Evolutionary conservation across 2,888 invertebrate genomes (phyloP).

Genomic region (Leucophenga maculata): DNA sequence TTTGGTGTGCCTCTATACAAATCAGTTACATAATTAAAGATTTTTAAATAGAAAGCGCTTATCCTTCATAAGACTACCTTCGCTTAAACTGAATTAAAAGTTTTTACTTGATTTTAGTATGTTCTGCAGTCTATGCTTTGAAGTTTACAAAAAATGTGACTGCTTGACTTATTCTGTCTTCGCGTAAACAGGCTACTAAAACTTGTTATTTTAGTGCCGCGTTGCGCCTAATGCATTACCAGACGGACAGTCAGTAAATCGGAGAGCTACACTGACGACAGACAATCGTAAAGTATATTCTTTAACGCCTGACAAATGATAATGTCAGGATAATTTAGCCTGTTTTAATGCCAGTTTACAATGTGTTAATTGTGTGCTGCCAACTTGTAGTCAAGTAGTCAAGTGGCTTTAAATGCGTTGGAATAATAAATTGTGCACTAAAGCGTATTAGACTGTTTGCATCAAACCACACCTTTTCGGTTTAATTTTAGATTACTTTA

Average conservation of each 20-base stretch:
- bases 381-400: neutral
- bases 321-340: constrained; percentile 37
- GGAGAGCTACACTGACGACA: neutral
- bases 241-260: constrained; percentile 6
- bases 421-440: neutral
- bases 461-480: neutral
- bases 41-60: no score
- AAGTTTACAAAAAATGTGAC: no score
- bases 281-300: constrained; percentile 16
- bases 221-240: constrained; percentile 12
- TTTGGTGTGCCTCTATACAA: no score
- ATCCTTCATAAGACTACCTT: no score
- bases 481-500: neutral
- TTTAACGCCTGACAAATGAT: constrained; percentile 34
- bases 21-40: no score
- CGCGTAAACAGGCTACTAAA: constrained; percentile 13
- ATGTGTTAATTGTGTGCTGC: constrained; percentile 26
- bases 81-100: no score
- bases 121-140: no score
- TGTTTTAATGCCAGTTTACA: constrained; percentile 34
- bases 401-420: neutral
- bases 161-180: neutral
- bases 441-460: neutral
- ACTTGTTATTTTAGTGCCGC: neutral
- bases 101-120: no score